A percentile compares a stretch with the other conserved stretches of the same genome.
These are phyloP conservation scores for Eupeodes luniger DNA, from an alignment of 2,888 invertebrate species.

Conservation along the genomic window DNA sequence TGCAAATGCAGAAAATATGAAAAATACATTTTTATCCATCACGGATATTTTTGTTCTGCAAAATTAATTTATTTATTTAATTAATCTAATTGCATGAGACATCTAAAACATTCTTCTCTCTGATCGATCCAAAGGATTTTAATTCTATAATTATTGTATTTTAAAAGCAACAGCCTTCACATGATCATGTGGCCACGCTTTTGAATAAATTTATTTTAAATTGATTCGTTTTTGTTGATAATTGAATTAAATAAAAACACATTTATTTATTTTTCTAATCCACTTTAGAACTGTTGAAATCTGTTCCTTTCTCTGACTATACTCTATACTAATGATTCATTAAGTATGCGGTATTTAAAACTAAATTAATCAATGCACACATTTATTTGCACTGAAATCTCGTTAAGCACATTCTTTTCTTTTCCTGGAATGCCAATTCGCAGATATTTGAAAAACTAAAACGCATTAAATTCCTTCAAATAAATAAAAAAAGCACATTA, in stretches of 20 bases:
- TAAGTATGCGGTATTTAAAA: background rate
- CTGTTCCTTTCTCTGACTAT: background rate
- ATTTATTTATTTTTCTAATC: background rate
- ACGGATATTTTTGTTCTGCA: too few relatives aligned
- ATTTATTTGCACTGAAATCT: background rate
- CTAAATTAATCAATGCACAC: background rate
- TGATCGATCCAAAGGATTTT: too few relatives aligned
- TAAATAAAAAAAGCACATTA: background rate
- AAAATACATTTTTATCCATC: too few relatives aligned
- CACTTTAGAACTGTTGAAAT: background rate
- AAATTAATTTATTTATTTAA: too few relatives aligned
- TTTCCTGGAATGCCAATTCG: background rate
- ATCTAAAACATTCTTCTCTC: too few relatives aligned
- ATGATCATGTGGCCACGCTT: background rate
- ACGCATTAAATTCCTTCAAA: background rate
- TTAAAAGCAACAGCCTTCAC: too few relatives aligned
- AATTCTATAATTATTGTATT: too few relatives aligned
- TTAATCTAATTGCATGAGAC: too few relatives aligned
- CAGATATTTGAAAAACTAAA: background rate
- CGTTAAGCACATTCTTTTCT: background rate
- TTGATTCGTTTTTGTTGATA: background rate
- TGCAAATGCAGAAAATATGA: too few relatives aligned
- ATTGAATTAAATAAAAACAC: background rate
- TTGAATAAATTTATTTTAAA: background rate
- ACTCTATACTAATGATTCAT: background rate